Evolutionary conservation across 53 echinoderm and acorn worm species (phyloP).

Genomic region (Holothuria leucospilota): DNA sequence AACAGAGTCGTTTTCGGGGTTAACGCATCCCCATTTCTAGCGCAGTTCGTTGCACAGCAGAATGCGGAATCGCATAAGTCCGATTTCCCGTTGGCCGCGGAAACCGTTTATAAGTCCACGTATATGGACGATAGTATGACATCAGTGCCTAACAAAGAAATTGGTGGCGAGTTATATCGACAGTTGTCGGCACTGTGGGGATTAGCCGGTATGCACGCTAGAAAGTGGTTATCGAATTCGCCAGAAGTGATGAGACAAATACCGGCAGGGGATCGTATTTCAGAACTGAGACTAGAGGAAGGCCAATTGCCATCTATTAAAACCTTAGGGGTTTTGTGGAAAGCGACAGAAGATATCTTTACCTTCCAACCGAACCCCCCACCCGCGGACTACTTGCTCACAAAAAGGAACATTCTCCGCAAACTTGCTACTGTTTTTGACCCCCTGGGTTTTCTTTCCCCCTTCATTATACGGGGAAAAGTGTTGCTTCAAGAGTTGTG

Average conservation of each 20-base stretch:
- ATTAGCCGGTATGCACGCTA: not conserved
- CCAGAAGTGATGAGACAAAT: too few relatives aligned
- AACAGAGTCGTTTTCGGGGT: constrained; percentile 23
- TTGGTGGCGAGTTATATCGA: constrained; percentile 19
- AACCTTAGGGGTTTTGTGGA: too few relatives aligned
- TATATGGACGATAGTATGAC: constrained; percentile 46
- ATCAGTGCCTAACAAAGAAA: constrained; percentile 6
- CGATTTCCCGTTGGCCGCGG: too few relatives aligned
- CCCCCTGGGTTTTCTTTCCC: too few relatives aligned
- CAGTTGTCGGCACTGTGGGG: constrained; percentile 10
- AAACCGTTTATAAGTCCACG: not conserved
- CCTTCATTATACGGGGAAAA: constrained; percentile 4
- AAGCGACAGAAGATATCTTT: too few relatives aligned
- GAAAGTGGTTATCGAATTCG: not conserved
- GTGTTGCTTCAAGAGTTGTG: too few relatives aligned
- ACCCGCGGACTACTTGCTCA: too few relatives aligned
- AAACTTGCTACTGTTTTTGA: not conserved
- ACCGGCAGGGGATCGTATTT: too few relatives aligned
- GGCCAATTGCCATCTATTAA: too few relatives aligned
- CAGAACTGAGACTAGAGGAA: too few relatives aligned
- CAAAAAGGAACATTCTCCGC: too few relatives aligned
- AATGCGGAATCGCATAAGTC: not conserved
- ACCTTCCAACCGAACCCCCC: too few relatives aligned
- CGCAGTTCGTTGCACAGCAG: not conserved
- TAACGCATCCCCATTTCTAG: constrained; percentile 22